Percentiles rank a stretch among this genome's conserved stretches.
Evolutionary conservation across 2,888 invertebrate species (phyloP).

Genomic region (Podotricha telesiphe): DNA sequence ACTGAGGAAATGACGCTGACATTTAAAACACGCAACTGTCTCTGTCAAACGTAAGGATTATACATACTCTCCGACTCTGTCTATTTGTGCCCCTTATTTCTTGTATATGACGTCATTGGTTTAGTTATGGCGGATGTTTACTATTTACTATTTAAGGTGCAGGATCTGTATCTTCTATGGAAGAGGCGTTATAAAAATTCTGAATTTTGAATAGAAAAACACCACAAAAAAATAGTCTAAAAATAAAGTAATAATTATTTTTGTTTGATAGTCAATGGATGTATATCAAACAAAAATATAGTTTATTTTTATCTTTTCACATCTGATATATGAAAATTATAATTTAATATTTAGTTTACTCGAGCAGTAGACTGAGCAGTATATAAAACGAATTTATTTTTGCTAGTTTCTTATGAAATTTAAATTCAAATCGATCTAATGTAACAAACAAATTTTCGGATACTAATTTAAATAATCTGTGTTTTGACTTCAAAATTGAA

Average conservation of each 20-base stretch:
- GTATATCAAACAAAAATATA: too few species aligned
- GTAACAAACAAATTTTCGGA: too few species aligned
- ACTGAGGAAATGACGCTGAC: slow-evolving; percentile 44
- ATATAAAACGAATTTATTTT: too few species aligned
- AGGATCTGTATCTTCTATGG: neutral
- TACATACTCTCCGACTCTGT: neutral
- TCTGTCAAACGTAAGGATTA: slow-evolving; percentile 3
- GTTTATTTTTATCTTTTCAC: too few species aligned
- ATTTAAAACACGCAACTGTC: slow-evolving; percentile 27
- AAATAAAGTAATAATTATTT: too few species aligned
- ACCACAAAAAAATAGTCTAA: too few species aligned
- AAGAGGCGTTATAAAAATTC: neutral
- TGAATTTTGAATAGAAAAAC: neutral
- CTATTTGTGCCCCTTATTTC: slow-evolving; percentile 5
- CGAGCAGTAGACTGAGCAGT: too few species aligned
- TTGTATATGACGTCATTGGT: slow-evolving; percentile 10
- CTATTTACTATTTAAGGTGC: neutral
- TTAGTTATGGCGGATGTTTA: neutral
- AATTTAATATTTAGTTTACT: too few species aligned
- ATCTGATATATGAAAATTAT: too few species aligned
- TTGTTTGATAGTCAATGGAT: too few species aligned
- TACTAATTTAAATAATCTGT: neutral
- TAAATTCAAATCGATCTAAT: too few species aligned
- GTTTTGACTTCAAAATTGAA: neutral
- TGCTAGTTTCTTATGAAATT: too few species aligned